phyloP scores from a whole-genome alignment of 1,140 invertebrate species.

The Macrosteles quadrilineatus region DNA sequence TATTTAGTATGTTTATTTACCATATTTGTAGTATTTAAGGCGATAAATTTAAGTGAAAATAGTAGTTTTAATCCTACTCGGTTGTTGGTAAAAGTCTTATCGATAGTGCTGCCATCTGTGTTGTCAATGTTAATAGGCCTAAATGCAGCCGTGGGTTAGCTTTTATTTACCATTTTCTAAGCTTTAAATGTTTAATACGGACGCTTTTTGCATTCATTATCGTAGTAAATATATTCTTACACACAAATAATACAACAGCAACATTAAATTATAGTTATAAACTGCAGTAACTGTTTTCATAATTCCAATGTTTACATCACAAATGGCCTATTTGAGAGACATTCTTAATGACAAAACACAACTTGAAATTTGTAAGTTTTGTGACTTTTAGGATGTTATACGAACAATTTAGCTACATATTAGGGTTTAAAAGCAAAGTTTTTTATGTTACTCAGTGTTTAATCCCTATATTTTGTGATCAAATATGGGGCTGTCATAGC shows the following conservation, averaged over 20 bases:
- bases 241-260: too few species aligned
- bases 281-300: neutral
- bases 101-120: slow-evolving; percentile 60
- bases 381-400: neutral
- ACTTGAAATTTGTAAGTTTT: slow-evolving; percentile 11
- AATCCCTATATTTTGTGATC: too few species aligned
- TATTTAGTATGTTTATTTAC: too few species aligned
- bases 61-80: neutral
- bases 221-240: neutral
- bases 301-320: slow-evolving; percentile 54
- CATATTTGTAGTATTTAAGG: too few species aligned
- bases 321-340: slow-evolving; percentile 42
- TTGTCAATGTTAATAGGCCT: slow-evolving; percentile 68
- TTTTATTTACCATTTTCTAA: slow-evolving; percentile 37
- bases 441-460: too few species aligned
- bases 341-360: slow-evolving; percentile 35
- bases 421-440: neutral
- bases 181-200: slow-evolving; percentile 19
- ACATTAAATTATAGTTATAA: neutral
- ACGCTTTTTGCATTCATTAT: slow-evolving; percentile 5
- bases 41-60: too few species aligned
- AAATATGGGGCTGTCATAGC: neutral
- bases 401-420: neutral
- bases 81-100: slow-evolving; percentile 28
- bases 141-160: slow-evolving; percentile 39